A percentile compares a stretch with the other conserved stretches of the same genome.
These are phyloP conservation scores for Platycnemis pennipes DNA, from an alignment of 2,888 invertebrate species.

Conservation along the genomic window DNA sequence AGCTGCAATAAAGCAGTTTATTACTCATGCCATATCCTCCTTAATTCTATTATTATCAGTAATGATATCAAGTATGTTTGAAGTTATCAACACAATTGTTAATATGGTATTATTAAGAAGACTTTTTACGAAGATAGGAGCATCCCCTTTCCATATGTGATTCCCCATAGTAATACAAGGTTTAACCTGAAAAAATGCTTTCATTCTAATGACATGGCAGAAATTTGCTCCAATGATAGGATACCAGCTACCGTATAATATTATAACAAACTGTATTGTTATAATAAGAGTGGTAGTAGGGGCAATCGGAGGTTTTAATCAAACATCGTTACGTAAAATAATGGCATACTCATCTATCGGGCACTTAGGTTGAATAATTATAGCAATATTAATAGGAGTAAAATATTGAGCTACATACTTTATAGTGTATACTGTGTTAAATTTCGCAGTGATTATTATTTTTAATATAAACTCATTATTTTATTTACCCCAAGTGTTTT, in stretches of 20 bases:
- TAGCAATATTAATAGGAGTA: slow-evolving; percentile 73
- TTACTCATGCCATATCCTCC: slow-evolving; percentile 83
- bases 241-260: slow-evolving; percentile 79
- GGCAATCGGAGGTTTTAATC: slow-evolving; percentile 81
- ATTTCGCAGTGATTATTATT: slow-evolving; percentile 79
- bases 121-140: slow-evolving; percentile 82
- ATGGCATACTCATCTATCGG: slow-evolving; percentile 84
- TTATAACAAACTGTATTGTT: slow-evolving; percentile 79
- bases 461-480: slow-evolving; percentile 80
- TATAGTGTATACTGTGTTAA: slow-evolving; percentile 79
- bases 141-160: slow-evolving; percentile 83
- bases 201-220: slow-evolving; percentile 84
- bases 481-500: slow-evolving; percentile 81
- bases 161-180: slow-evolving; percentile 83
- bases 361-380: slow-evolving; percentile 83
- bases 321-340: slow-evolving; percentile 82
- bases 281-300: slow-evolving; percentile 80
- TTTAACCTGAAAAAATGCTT: slow-evolving; percentile 81
- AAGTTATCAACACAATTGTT: slow-evolving; percentile 75
- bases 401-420: slow-evolving; percentile 78
- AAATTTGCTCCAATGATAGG: slow-evolving; percentile 84
- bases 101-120: slow-evolving; percentile 75
- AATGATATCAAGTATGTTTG: slow-evolving; percentile 78
- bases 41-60: slow-evolving; percentile 80
- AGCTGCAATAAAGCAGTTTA: slow-evolving; percentile 83